Evolutionary conservation across 1,140 invertebrate species (phyloP), one percentile per base, ranked within the genome.

Genomic region (Kradibia gibbosae): DNA sequence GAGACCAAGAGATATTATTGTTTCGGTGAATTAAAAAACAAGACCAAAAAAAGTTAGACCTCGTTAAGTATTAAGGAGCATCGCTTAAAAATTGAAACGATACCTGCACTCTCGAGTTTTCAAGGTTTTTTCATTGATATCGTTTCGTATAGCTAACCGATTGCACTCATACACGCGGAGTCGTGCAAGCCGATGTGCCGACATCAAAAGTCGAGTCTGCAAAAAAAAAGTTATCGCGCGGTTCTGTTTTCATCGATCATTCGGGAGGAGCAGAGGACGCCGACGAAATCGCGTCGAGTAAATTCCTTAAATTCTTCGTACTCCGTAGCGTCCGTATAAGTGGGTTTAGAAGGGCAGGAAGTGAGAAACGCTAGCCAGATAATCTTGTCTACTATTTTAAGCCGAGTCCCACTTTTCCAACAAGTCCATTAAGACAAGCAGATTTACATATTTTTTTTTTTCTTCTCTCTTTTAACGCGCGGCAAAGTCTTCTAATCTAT

Each of bases 301-400:
- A 15, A 3, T 72, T 48, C 22, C 70, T 28, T 4, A 28, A 5
- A 15, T 15, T 25, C 20, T 53, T 11, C 53, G 48, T 73, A 28
- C 53, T 45, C 48, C 10, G 13, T 34, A 48, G 70, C 20, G 13
- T 20, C 31, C 3, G n/a, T 25, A 11, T 50, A 53, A 73, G 42
- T 50, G 71, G 65, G 45, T 70, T 70, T 70, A 25, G 20, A 28
- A 73, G 15, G 7, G 45, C n/a, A 73, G 45, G 25, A 53, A 28
- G 1, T 2, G 8, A 28, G 45, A 3, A 28, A 36, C 17, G 71
- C 25, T 73, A 73, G 48, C 45, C 13, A 50, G 42, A 73, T 53
- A 50, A 73, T 73, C 11, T 42, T 22, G 45, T 73, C 71, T 50
- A 53, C 53, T 50, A 50, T 73, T 73, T 36, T 50, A 42, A 17